Evolutionary conservation across 2,113 vertebrate genomes (phyloP), one percentile per base, ranked within the genome.

Genomic region (Abramis brama): DNA sequence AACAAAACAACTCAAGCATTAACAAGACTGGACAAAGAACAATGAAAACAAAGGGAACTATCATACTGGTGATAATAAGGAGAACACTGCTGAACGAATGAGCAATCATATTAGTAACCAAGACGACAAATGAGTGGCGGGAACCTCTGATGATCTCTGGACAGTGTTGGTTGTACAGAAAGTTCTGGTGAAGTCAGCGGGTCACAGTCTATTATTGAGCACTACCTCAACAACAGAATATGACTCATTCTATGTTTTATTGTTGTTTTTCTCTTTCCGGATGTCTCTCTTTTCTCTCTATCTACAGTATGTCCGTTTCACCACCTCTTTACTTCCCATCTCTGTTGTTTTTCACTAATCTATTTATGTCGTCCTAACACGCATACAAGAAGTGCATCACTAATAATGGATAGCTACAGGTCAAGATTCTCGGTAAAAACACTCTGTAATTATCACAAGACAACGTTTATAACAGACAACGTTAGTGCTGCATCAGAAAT

Each of bases 161-260:
- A 45, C n/a, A 71, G 21, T 60, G 23, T 71, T 62, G 76, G 55
- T 27, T 10, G n/a, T 60, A 19, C 50, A 55, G n/a, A 62, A 66
- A 73, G 80, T 57, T 55, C 55, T 57, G 27, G 45, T 68, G 73
- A 83, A 88, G 52, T 75, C 17, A 36, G 43, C 52, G 47, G 47
- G 45, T 43, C 57, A 43, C 8, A 8, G 39, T 43, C 39, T 43
- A 9, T 8, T 43, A 7, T 10, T 43, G 9, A 36, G 33, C 33
- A 57, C 17, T 85, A 36, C 47, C 45, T 50, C 12, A 62, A 66
- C 77, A 70, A 85, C 27, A 68, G 12, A 75, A 3, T 7, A 57
- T 75, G 59, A 68, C 79, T 75, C 59, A 87, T 84, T 84, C 70
- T 50, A 4, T 9, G 23, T 52, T 23, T 23, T 50, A 68, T 60